Conservation (phyloP, 2,113 vertebrate species). For the Entelurus aequoreus region DNA sequence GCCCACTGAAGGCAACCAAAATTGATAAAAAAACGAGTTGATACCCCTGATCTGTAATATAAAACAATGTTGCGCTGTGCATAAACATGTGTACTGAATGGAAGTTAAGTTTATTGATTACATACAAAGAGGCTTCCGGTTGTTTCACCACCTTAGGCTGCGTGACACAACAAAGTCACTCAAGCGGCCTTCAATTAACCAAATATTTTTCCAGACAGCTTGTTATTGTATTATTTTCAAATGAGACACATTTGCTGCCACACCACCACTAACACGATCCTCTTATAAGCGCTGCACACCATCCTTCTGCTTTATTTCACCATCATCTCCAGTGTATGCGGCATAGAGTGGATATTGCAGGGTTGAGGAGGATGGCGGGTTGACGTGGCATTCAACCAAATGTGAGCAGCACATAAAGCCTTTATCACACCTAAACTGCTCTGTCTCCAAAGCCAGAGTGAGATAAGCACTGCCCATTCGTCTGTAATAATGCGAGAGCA, state of each 20-base stretch:
- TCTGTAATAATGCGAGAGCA: constrained; percentile 62
- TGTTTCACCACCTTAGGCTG: constrained; percentile 15
- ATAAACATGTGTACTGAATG: no score
- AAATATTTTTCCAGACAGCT: constrained; percentile 34
- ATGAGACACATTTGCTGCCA: constrained; percentile 18
- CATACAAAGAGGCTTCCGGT: constrained; percentile 14
- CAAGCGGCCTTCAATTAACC: constrained; percentile 32
- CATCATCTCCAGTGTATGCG: constrained; percentile 25
- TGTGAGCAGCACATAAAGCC: constrained; percentile 61
- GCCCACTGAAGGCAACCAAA: no score
- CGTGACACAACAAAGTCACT: constrained; percentile 26
- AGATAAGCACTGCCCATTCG: constrained; percentile 64
- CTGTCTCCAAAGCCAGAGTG: constrained; percentile 57
- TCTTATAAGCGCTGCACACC: constrained; percentile 22
- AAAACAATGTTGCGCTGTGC: no score
- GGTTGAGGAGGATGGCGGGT: constrained; percentile 32
- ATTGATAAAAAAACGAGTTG: no score
- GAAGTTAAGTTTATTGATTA: neutral
- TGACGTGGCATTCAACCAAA: constrained; percentile 54
- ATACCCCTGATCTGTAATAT: no score
- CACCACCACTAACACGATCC: constrained; percentile 27
- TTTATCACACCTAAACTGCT: constrained; percentile 70
- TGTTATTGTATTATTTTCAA: constrained; percentile 19
- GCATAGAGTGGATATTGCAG: constrained; percentile 38
- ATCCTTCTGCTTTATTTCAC: constrained; percentile 25